Evolutionary conservation across 2,113 vertebrate species (phyloP), one percentile per base, ranked within the genome.

Genomic region (Cynopterus brachyotis): DNA sequence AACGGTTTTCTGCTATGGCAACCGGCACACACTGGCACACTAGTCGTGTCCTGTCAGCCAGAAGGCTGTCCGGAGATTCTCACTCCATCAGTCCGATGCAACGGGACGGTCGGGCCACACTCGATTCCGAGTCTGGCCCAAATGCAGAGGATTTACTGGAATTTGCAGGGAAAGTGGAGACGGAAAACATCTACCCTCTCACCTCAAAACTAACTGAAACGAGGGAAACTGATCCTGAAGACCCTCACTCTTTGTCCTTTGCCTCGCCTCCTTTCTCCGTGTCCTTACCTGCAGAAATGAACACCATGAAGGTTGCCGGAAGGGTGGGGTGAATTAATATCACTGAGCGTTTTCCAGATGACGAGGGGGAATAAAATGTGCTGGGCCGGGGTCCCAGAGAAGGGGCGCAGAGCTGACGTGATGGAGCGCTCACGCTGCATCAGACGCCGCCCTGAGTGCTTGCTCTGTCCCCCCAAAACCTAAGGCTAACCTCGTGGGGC

Each of bases 371-470:
- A 47, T 17, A 12, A 17, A 86, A 20, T 6, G 6, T 0, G 1
- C 1, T 9, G 13, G 45, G 20, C 13, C 2, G 6, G 37, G 15
- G 12, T 15, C 1, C 26, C 11, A 40, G 30, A 57, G 26, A 45
- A 89, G 17, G 8, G 15, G 6, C 20, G 20, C 19, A n/a, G 2
- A 26, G 12, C 2, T 7, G 2, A 13, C 1, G 9, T 22, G 6
- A 2, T 12, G 13, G 17, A 20, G 20, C 0, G 15, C 30, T 60
- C 3, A 28, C 69, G 6, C 6, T 0, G 5, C 3, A 1, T 11
- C 26, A 19, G 7, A 42, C 19, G 6, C n/a, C 30, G 10, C 11
- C 30, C n/a, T 47, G 10, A 32, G 15, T 1, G 22, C 75, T 26
- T 11, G 20, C 13, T 30, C 42, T 40, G 7, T 17, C 45, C 70